Percentiles rank a stretch among this genome's conserved stretches.
These are phyloP conservation scores for Mycetomoellerius zeteki DNA, from an alignment of 1,140 invertebrate genomes.

Conservation along the genomic window DNA sequence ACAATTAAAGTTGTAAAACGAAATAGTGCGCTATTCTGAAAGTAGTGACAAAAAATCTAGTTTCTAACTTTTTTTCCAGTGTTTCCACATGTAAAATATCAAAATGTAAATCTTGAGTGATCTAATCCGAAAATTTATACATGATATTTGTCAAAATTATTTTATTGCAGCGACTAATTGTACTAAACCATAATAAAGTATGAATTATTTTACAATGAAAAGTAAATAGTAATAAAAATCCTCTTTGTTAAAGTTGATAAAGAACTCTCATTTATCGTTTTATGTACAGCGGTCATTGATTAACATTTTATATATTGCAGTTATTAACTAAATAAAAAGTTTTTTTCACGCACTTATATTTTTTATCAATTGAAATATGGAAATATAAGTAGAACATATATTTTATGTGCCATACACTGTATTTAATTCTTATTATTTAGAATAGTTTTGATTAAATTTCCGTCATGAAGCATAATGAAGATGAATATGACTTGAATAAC, in stretches of 20 bases:
- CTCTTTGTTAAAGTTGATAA: not conserved
- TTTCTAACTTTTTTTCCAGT: not conserved
- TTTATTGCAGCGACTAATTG: not conserved
- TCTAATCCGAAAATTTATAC: not conserved
- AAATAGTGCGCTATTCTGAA: not conserved
- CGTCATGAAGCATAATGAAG: not conserved
- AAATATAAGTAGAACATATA: not conserved
- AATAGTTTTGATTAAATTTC: not conserved
- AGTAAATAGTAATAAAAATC: not conserved
- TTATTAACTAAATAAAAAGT: conserved; percentile 2
- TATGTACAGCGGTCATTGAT: not conserved
- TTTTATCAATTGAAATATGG: conserved; percentile 8
- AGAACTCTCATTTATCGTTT: conserved; percentile 5
- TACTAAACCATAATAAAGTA: not conserved
- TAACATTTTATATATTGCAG: not conserved
- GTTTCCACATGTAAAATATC: not conserved
- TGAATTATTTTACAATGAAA: not conserved
- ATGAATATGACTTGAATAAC: not conserved
- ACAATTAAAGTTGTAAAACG: conserved; percentile 8
- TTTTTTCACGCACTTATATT: not conserved
- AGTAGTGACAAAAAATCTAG: conserved; percentile 1
- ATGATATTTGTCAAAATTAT: conserved; percentile 4
- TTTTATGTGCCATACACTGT: not conserved
- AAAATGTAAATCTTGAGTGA: not conserved
- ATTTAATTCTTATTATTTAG: conserved; percentile 18